Percentiles rank a stretch among this genome's conserved stretches.
Conservation (phyloP, 2,113 vertebrate genomes). For the Beaufortia kweichowensis region DNA sequence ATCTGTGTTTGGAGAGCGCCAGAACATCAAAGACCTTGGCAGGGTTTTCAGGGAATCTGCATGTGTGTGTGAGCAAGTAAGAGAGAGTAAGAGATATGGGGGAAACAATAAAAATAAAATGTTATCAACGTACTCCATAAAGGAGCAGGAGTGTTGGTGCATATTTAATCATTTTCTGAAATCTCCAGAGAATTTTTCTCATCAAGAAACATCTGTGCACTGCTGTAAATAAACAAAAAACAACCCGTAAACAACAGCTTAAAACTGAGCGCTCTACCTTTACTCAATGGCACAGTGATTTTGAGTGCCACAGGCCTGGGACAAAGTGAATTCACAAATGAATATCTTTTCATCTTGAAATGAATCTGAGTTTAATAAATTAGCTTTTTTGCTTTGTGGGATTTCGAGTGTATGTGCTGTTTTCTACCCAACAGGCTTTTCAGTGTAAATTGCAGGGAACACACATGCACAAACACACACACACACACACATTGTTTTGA, state of each 20-base stretch:
- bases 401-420: conserved; percentile 10
- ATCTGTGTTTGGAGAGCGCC: neutral
- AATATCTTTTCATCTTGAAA: conserved; percentile 24
- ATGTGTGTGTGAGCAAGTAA: neutral
- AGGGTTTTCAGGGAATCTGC: neutral
- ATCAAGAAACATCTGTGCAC: conserved; percentile 35
- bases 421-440: conserved; percentile 23
- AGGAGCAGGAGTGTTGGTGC: neutral
- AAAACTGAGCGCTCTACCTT: neutral
- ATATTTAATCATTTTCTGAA: neutral
- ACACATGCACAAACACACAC: neutral
- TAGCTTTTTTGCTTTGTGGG: neutral
- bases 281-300: neutral
- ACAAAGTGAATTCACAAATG: conserved; percentile 4
- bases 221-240: conserved; percentile 27
- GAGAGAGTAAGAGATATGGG: neutral
- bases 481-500: neutral
- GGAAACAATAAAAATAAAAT: neutral
- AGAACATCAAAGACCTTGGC: conserved; percentile 4
- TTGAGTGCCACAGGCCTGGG: conserved; percentile 17
- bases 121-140: conserved; percentile 5
- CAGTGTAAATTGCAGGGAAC: neutral
- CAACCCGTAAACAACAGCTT: conserved; percentile 2
- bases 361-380: conserved; percentile 35
- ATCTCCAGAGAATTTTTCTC: conserved; percentile 11